Conservation (phyloP, 2,888 invertebrate species). For the Catocala fraxini region DNA sequence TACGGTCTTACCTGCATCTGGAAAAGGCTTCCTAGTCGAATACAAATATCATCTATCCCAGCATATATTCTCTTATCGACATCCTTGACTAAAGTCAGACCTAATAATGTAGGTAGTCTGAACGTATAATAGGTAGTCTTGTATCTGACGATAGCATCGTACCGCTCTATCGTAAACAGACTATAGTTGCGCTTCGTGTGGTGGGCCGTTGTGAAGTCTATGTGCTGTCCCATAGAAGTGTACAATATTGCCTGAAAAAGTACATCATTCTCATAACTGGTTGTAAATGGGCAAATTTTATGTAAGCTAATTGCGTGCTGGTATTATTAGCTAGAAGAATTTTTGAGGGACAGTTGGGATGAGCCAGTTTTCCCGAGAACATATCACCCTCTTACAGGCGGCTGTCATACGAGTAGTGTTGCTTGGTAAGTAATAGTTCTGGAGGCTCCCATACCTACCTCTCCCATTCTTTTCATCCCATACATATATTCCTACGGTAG, state of each 20-base stretch:
- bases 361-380: no score
- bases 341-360: no score
- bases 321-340: no score
- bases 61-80: conserved; percentile 90
- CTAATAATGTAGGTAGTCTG: conserved; percentile 94
- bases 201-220: conserved; percentile 91
- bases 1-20: conserved; percentile 94
- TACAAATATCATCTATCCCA: conserved; percentile 92
- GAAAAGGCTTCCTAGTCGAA: conserved; percentile 96
- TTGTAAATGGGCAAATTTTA: no score
- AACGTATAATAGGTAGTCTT: conserved; percentile 97
- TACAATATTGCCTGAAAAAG: conserved; percentile 80
- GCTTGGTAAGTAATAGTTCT: no score
- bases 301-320: no score
- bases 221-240: conserved; percentile 92
- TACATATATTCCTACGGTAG: no score
- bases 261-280: no score
- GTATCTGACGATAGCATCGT: conserved; percentile 94
- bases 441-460: no score
- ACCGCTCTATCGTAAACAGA: conserved; percentile 93
- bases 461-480: no score
- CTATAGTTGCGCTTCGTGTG: conserved; percentile 65
- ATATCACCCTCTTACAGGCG: no score
- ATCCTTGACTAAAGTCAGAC: conserved; percentile 93
- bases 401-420: no score